Percentiles rank a stretch among this genome's conserved stretches.
Evolutionary conservation across 2,888 invertebrate genomes (phyloP).

Genomic region (Oligia fasciuncula): DNA sequence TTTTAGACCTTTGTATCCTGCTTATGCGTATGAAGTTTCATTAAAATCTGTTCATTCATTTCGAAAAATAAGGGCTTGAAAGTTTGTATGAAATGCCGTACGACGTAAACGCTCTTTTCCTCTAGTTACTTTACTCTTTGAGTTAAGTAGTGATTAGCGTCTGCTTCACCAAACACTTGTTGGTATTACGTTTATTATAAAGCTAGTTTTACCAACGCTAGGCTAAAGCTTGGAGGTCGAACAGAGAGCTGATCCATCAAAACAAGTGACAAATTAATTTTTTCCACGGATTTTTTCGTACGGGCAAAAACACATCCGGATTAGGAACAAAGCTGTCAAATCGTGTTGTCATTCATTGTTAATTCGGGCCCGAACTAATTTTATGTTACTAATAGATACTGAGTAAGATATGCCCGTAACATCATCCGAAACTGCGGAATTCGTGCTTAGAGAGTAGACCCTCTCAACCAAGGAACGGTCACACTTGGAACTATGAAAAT

Average conservation of each 20-base stretch:
- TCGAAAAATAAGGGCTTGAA: too few relatives aligned
- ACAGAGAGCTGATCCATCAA: not conserved
- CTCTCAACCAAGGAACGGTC: not conserved
- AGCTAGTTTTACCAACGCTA: too few relatives aligned
- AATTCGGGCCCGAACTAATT: not conserved
- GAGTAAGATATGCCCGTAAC: not conserved
- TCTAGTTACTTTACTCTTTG: too few relatives aligned
- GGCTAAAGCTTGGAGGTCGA: too few relatives aligned
- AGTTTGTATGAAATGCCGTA: too few relatives aligned
- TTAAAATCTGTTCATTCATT: too few relatives aligned
- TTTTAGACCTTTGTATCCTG: too few relatives aligned
- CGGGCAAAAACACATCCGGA: not conserved
- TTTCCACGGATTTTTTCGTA: too few relatives aligned
- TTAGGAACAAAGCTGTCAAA: not conserved
- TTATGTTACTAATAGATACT: too few relatives aligned
- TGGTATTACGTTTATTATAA: not conserved
- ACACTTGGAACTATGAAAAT: not conserved
- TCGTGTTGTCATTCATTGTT: not conserved
- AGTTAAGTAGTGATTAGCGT: not conserved
- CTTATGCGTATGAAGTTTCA: too few relatives aligned
- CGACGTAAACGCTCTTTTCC: too few relatives aligned
- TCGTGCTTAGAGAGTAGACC: not conserved
- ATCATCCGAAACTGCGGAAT: not conserved
- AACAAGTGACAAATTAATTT: too few relatives aligned
- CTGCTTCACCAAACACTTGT: not conserved